A percentile compares a stretch with the other conserved stretches of the same genome.
These are phyloP conservation scores for Cecropterus lyciades DNA, from an alignment of 1,140 invertebrate genomes.

Conservation along the genomic window DNA sequence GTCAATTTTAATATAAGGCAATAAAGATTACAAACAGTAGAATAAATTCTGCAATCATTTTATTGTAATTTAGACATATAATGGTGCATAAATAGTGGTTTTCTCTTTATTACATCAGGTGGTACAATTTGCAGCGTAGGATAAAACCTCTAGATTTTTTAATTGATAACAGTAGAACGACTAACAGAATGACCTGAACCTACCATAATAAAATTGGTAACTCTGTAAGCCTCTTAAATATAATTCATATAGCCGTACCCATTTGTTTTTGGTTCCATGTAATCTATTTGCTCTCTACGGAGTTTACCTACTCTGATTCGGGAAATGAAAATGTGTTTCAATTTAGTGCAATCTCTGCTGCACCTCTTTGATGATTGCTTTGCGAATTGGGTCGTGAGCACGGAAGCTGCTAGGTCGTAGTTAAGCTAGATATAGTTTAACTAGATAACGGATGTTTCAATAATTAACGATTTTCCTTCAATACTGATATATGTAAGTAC, in stretches of 20 bases:
- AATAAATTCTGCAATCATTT: no score
- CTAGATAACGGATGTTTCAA: background rate
- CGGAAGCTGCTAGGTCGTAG: constrained; percentile 1
- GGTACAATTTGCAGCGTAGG: no score
- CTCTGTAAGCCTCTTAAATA: background rate
- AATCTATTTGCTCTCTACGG: no score
- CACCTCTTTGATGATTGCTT: constrained; percentile 19
- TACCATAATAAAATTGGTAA: background rate
- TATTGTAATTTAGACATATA: no score
- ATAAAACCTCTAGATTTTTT: background rate
- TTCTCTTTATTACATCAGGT: no score
- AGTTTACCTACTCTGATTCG: no score
- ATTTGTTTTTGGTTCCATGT: no score
- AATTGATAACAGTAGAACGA: background rate
- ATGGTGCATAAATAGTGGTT: no score
- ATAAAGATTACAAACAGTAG: no score
- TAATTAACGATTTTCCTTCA: background rate
- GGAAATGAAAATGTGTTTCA: constrained; percentile 6
- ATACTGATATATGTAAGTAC: no score
- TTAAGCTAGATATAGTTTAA: background rate
- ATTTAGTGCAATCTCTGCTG: constrained; percentile 10
- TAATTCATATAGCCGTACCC: no score
- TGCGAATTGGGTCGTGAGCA: constrained; percentile 14
- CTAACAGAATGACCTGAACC: background rate
- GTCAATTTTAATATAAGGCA: no score